phyloP scores from a whole-genome alignment of 2,113 vertebrate species.

The Serilophus lunatus region DNA sequence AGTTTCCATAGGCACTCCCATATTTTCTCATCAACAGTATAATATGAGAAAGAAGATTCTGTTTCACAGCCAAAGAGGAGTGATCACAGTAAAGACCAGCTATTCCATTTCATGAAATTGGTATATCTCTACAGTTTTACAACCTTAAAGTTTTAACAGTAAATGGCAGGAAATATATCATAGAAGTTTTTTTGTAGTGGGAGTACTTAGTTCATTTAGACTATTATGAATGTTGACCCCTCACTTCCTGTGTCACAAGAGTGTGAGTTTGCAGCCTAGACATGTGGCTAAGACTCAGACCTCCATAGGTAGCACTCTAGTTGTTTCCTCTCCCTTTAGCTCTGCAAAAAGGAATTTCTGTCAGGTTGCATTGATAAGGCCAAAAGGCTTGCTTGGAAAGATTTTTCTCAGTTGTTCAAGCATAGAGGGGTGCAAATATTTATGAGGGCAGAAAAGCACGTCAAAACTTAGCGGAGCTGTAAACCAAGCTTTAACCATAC shows the following conservation, averaged over 20 bases:
- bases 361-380: neutral
- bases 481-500: neutral
- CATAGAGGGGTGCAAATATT: neutral
- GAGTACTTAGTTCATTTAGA: neutral
- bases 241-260: neutral
- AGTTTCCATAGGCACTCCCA: neutral
- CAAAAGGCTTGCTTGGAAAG: neutral
- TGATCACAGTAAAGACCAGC: neutral
- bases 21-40: neutral
- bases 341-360: neutral
- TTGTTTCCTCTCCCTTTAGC: neutral
- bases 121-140: neutral
- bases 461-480: neutral
- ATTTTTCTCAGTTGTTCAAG: neutral
- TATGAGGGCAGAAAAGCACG: neutral
- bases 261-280: neutral
- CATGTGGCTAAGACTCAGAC: neutral
- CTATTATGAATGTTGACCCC: neutral
- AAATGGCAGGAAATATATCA: neutral
- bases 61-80: neutral
- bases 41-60: neutral
- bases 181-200: neutral
- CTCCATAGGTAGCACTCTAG: accelerated
- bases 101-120: accelerated
- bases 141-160: neutral